Conservation (phyloP, 2,113 vertebrate genomes). For the Cynoglossus semilaevis region DNA sequence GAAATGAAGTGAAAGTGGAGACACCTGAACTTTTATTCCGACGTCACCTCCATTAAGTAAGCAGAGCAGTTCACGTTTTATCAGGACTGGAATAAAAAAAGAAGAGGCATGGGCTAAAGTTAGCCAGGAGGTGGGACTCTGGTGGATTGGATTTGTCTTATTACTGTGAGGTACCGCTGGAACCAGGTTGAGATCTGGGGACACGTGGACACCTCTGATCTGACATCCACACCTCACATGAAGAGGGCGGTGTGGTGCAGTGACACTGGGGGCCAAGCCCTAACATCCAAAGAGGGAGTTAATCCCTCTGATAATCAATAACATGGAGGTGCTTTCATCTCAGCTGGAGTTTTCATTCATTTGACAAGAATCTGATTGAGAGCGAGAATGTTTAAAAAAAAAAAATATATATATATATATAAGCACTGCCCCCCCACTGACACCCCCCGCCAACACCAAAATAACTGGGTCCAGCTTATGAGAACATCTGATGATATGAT, state of each 20-base stretch:
- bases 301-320: constrained; percentile 76
- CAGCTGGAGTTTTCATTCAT: constrained; percentile 55
- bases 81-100: no score
- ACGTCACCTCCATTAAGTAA: no score
- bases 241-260: constrained; percentile 45
- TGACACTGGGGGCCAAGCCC: constrained; percentile 54
- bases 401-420: not conserved
- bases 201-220: no score
- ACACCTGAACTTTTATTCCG: no score
- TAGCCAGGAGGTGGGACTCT: no score
- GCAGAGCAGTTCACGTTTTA: no score
- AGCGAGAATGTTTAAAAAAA: constrained; percentile 22
- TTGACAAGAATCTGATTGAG: constrained; percentile 64
- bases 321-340: constrained; percentile 65
- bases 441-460: constrained; percentile 7
- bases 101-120: no score
- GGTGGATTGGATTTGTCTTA: no score
- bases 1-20: no score
- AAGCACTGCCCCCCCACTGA: constrained; percentile 31
- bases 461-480: constrained; percentile 67
- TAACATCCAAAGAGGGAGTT: constrained; percentile 51
- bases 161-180: no score
- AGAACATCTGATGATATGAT: constrained; percentile 74
- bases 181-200: no score
- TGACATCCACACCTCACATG: no score